These are phyloP conservation scores for Indicator maculatus DNA, from an alignment of 2,113 vertebrate species.

Conservation along the genomic window DNA sequence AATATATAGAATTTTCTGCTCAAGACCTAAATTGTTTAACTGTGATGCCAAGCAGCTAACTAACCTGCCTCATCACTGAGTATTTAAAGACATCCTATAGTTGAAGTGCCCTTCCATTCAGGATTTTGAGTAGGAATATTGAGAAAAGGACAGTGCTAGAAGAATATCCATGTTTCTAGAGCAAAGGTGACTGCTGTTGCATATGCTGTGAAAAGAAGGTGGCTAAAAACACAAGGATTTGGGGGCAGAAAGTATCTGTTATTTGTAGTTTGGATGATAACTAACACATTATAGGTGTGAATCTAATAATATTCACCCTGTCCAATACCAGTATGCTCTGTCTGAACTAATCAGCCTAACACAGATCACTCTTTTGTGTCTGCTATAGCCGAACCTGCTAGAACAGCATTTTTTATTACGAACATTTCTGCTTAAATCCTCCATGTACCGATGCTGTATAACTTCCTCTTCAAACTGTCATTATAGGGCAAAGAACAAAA, in stretches of 20 bases:
- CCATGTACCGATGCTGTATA: background rate
- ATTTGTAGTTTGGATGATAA: background rate
- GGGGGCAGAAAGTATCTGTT: background rate
- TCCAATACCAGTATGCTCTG: background rate
- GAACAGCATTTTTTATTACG: background rate
- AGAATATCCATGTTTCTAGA: background rate
- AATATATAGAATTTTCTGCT: background rate
- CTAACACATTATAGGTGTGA: background rate
- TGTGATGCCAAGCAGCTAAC: background rate
- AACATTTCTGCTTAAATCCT: constrained; percentile 24
- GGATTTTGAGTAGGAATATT: background rate
- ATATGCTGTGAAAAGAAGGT: background rate
- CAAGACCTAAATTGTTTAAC: background rate
- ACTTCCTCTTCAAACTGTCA: background rate
- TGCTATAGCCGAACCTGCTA: background rate
- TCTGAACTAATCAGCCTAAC: background rate
- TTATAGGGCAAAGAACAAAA: background rate
- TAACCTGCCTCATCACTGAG: background rate
- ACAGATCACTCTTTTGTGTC: constrained; percentile 4
- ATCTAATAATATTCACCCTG: background rate
- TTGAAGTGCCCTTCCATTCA: background rate
- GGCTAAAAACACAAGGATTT: background rate
- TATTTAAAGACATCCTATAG: background rate
- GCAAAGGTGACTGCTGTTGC: background rate
- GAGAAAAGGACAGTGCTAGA: background rate